phyloP scores from a whole-genome alignment of 2,113 vertebrate species.

The Epinephelus fuscoguttatus region DNA sequence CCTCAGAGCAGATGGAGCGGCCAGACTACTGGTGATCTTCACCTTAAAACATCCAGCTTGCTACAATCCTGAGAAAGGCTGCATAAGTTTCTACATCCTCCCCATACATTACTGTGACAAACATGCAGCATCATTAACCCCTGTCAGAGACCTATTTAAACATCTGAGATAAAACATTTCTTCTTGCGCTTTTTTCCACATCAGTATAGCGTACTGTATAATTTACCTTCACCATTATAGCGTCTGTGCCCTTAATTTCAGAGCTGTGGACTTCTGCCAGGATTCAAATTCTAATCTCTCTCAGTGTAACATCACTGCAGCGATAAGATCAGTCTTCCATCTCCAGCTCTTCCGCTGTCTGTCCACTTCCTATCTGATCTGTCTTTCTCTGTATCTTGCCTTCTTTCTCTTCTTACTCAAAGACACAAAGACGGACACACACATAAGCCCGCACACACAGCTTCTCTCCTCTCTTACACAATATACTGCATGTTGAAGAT shows the following conservation, averaged over 20 bases:
- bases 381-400: slow-evolving; percentile 53
- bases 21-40: slow-evolving; percentile 17
- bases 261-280: slow-evolving; percentile 49
- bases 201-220: slow-evolving; percentile 6
- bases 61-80: background rate
- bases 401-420: slow-evolving; percentile 40
- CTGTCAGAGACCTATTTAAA: slow-evolving; percentile 36
- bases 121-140: slow-evolving; percentile 42
- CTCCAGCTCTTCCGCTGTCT: slow-evolving; percentile 65
- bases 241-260: slow-evolving; percentile 50
- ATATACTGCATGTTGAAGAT: slow-evolving; percentile 18
- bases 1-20: slow-evolving; percentile 22
- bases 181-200: background rate
- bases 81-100: background rate
- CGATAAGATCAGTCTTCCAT: slow-evolving; percentile 72
- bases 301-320: slow-evolving; percentile 63
- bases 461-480: background rate
- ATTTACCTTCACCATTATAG: slow-evolving; percentile 32
- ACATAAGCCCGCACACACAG: slow-evolving; percentile 8
- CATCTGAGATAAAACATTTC: slow-evolving; percentile 13
- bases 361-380: slow-evolving; percentile 62
- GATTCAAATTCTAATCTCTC: slow-evolving; percentile 70
- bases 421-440: slow-evolving; percentile 33
- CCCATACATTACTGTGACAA: slow-evolving; percentile 33
- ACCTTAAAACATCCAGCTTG: slow-evolving; percentile 17